These are phyloP conservation scores for Saturnia pavonia DNA, from an alignment of 2,888 invertebrate genomes.

Conservation along the genomic window DNA sequence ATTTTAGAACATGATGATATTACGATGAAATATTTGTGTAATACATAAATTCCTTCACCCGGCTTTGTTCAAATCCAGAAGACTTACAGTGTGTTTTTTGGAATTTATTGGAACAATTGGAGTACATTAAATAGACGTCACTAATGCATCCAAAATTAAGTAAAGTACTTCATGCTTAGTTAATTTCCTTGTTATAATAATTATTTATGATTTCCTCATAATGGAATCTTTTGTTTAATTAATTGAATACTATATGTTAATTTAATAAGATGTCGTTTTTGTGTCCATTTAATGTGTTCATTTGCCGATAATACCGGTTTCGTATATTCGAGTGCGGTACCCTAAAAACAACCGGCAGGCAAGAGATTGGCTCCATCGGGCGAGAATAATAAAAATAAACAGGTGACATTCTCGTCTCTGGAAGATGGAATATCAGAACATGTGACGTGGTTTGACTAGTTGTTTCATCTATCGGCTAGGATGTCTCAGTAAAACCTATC, in stretches of 20 bases:
- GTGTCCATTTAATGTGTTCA: neutral
- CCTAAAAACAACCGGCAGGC: slow-evolving; percentile 8
- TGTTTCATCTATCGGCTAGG: neutral
- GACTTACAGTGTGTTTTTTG: no score
- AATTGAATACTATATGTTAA: neutral
- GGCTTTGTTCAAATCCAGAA: no score
- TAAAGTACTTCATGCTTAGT: neutral
- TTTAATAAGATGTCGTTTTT: neutral
- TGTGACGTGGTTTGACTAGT: neutral
- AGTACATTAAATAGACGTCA: neutral
- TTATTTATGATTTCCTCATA: neutral
- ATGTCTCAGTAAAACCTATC: neutral
- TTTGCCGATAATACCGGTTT: neutral
- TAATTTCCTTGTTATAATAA: neutral
- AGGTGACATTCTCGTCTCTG: slow-evolving; percentile 15
- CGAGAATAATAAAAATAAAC: slow-evolving; percentile 18
- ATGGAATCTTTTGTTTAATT: neutral
- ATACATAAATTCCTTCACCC: no score
- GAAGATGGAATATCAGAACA: slow-evolving; percentile 15
- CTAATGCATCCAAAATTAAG: neutral
- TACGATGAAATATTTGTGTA: no score
- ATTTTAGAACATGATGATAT: no score
- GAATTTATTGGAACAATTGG: no score
- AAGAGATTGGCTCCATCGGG: slow-evolving; percentile 18
- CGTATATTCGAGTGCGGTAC: neutral